These are phyloP conservation scores for Diorhabda carinulata DNA, from an alignment of 1,140 invertebrate species.

Conservation along the genomic window DNA sequence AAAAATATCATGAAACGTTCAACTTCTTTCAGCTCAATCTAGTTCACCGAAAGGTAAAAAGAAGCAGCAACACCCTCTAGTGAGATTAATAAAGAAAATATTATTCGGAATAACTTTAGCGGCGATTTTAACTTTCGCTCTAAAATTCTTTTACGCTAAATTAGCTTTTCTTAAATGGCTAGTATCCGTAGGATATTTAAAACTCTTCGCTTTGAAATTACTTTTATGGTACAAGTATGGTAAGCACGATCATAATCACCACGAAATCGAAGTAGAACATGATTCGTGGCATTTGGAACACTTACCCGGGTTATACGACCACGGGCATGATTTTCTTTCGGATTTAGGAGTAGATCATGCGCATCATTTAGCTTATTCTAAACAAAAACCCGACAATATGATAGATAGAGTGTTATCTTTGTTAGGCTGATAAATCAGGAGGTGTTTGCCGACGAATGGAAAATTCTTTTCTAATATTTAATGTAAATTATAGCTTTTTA, in stretches of 20 bases:
- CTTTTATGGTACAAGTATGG: not conserved
- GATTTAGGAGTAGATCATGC: constrained; percentile 7
- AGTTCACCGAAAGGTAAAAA: constrained; percentile 2
- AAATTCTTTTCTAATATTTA: no score
- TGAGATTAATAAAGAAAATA: constrained; percentile 4
- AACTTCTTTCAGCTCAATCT: not conserved
- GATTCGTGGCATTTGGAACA: not conserved
- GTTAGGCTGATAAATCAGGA: no score
- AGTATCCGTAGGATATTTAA: not conserved
- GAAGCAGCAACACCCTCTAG: not conserved
- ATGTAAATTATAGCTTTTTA: no score
- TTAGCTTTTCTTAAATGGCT: not conserved
- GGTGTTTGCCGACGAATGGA: no score
- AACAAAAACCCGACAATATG: constrained; percentile 8
- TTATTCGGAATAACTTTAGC: not conserved
- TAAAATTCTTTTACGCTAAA: constrained; percentile 1
- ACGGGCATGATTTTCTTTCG: not conserved
- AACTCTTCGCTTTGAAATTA: not conserved
- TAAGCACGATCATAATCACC: not conserved
- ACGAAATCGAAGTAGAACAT: not conserved
- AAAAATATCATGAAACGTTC: no score
- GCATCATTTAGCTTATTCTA: constrained; percentile 13
- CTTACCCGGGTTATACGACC: not conserved
- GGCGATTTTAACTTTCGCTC: constrained; percentile 1
- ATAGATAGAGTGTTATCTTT: no score